Percentiles rank a stretch among this genome's conserved stretches.
These are phyloP conservation scores for Trichosurus vulpecula DNA, from an alignment of 2,797 vertebrate species.

Conservation along the genomic window DNA sequence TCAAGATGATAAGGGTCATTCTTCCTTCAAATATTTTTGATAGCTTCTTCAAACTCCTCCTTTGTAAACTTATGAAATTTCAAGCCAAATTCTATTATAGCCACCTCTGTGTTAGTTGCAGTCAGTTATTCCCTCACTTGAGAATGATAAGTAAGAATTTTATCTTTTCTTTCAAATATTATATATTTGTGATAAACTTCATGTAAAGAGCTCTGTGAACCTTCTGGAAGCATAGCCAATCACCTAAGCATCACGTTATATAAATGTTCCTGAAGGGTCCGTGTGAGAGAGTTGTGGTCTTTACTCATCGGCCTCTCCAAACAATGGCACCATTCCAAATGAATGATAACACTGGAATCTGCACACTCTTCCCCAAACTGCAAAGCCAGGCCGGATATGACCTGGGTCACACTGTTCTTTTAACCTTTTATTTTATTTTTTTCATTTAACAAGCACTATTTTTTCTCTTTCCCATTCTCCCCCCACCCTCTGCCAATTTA, in stretches of 20 bases:
- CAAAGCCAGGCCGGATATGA: constrained; percentile 96
- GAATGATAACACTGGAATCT: constrained; percentile 96
- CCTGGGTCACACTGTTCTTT: constrained; percentile 91
- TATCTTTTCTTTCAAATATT: constrained; percentile 98
- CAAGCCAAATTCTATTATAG: constrained; percentile 93
- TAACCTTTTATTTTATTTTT: neutral
- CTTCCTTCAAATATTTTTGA: constrained; percentile 92
- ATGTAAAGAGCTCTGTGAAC: constrained; percentile 97
- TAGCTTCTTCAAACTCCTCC: constrained; percentile 95
- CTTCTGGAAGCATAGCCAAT: constrained; percentile 98
- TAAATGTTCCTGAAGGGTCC: constrained; percentile 98
- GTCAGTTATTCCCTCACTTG: constrained; percentile 99
- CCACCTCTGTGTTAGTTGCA: constrained; percentile 98
- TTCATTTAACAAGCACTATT: neutral
- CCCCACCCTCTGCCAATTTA: neutral
- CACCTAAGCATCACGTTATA: constrained; percentile 96
- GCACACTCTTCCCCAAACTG: constrained; percentile 99
- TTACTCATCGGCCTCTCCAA: constrained; percentile 97
- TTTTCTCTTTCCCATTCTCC: neutral
- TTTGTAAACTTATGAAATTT: constrained; percentile 97
- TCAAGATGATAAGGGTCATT: constrained; percentile 13
- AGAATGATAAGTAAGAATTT: constrained; percentile 98
- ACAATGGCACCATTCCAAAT: constrained; percentile 96
- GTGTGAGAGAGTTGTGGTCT: constrained; percentile 99
- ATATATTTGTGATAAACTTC: constrained; percentile 99